Conservation (phyloP, 2,113 vertebrate genomes). For the Vombatus ursinus region DNA sequence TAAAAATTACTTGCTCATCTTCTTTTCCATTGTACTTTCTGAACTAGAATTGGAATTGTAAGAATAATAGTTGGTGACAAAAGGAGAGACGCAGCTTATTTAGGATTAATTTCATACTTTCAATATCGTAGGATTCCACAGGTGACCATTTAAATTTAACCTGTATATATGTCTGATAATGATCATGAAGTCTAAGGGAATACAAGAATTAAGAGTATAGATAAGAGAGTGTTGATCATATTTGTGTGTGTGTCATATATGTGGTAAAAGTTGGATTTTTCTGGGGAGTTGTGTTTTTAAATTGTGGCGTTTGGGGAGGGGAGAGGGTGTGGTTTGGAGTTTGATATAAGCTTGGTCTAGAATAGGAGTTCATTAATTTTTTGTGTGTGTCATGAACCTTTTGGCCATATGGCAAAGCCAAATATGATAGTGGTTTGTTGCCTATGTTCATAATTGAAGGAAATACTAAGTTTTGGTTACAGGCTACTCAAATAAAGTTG, state of each 20-base stretch:
- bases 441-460: no score
- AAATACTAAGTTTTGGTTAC: no score
- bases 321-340: no score
- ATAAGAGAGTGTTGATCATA: no score
- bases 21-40: not conserved
- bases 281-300: not conserved
- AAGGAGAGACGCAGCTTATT: conserved; percentile 17
- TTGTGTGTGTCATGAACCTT: no score
- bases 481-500: no score
- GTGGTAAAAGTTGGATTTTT: not conserved
- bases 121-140: not conserved
- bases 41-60: not conserved
- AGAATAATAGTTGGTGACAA: conserved; percentile 2
- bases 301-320: not conserved
- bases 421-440: no score
- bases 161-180: not conserved
- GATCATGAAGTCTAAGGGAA: not conserved
- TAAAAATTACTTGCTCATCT: no score
- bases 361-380: no score
- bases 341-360: no score
- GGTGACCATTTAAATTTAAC: not conserved
- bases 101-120: conserved; percentile 9
- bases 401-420: no score
- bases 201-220: no score
- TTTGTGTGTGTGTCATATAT: not conserved